phyloP scores from a whole-genome alignment of 2,797 vertebrate species.

The Nyctibius grandis region DNA sequence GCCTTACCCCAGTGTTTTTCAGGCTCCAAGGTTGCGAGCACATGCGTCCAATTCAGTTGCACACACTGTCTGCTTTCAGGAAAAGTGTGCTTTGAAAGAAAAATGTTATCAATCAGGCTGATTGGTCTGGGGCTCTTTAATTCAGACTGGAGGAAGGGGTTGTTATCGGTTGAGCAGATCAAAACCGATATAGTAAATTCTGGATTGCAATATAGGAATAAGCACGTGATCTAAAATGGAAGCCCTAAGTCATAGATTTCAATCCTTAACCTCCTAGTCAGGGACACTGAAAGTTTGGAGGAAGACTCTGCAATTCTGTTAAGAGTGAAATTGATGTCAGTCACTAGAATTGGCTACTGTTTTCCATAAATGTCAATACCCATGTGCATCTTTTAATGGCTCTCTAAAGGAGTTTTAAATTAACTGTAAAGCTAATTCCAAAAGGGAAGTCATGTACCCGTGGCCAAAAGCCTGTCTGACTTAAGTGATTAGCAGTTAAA shows the following conservation, averaged over 20 bases:
- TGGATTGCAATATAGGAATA: constrained; percentile 1
- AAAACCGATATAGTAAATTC: neutral
- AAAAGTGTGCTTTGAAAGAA: neutral
- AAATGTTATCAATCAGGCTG: neutral
- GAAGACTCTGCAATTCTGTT: neutral
- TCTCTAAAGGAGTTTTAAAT: constrained; percentile 49
- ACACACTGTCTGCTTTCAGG: neutral
- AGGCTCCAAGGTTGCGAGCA: neutral
- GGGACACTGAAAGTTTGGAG: neutral
- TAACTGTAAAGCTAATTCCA: constrained; percentile 43
- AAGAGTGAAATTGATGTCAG: constrained; percentile 10
- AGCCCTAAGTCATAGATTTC: constrained; percentile 13
- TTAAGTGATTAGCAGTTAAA: constrained; percentile 22
- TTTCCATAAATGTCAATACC: constrained; percentile 23
- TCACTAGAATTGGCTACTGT: constrained; percentile 46
- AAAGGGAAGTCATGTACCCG: constrained; percentile 24
- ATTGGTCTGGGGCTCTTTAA: neutral
- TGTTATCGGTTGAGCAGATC: neutral
- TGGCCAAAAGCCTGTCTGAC: neutral
- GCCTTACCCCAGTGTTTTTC: neutral
- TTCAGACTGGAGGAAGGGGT: neutral
- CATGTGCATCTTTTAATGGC: constrained; percentile 23
- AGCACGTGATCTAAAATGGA: constrained; percentile 14
- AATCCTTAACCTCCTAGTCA: neutral
- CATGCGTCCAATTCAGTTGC: neutral